Base-by-base conservation (phyloP, 2,113 vertebrate species). In the Terrapene triunguis region DNA sequence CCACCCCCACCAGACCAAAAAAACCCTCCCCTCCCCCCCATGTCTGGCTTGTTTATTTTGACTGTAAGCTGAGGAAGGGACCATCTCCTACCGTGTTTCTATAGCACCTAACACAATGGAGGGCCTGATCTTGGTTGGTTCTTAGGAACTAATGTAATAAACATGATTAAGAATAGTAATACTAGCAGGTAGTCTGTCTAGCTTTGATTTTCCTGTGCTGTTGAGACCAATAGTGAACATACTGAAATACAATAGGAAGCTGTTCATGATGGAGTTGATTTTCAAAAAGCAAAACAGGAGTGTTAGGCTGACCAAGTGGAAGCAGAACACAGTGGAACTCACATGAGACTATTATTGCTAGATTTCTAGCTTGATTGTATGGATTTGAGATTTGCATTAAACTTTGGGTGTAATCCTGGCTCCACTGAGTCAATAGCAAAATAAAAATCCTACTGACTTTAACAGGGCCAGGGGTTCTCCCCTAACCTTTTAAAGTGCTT, bases 401-500 rank as follows among this genome's bases (percentile, higher is more conserved):
- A 69, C 35, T n/a, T 69, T 85, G 50, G 51, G 54, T 90, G 59
- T 83, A 91, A 76, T 89, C 53, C 8, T 92, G 0, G 0, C 65
- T 10, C 44, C 27, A 47, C 19, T 84, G 47, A 90, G 81, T 90
- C 83, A 76, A 50, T 79, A 54, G n/a, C 27, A 82, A 53, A 90
- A 29, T 59, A 10, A 79, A 53, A 87, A 16, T 88, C 19, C 38
- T 35, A 83, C 5, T 1, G 57, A 54, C 35, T 82, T 72, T 90
- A 51, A 69, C 0, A 89, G 54, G 57, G 8, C 8, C 53, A 89
- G 47, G 35, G 90, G 74, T 94, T 94, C 57, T 62, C 2, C 21
- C 38, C 21, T 80, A 55, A 90, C 50, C 17, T 50, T 94, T 65
- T 32, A n/a, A 85, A 85, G 5, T 90, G 87, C 1, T 81, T 92